Evolutionary conservation across 2,113 vertebrate species (phyloP), one percentile per base, ranked within the genome.

Genomic region (Phyllostomus discolor): DNA sequence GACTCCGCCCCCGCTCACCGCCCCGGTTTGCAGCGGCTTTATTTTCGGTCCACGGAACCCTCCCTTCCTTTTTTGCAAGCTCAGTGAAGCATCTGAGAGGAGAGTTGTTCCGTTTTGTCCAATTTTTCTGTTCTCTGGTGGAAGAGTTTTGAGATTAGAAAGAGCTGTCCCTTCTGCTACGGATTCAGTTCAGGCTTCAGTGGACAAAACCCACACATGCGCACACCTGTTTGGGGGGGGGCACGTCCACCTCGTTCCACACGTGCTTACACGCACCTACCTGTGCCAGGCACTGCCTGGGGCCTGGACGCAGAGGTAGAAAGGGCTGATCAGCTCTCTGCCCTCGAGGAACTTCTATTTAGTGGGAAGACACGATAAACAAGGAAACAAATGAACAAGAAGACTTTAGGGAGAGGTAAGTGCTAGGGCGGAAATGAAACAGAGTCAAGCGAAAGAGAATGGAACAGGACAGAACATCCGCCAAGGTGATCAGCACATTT

Each of bases 181-280:
- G 46, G 20, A 31, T 59, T 64, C 70, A 33, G 20, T 48, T 80
- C 54, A 17, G 2, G 28, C 20, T 4, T 62, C 79, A 2, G 16
- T 54, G 14, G 52, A 78, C 46, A 35, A 20, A 46, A 8, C 33
- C 43, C 59, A 48, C 10, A 7, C 1, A 0, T 16, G 2, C 0
- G 5, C 26, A 19, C 43, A 20, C 33, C 43, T 66, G 41, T n/a
- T 1, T 2, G 43, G 43, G 38, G 38, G 5, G 28, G 31, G 31
- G 41, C 78, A 52, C 17, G 11, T 19, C 50, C 20, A 0, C 46
- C 22, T 24, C 64, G 10, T 16, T 31, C 43, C 2, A 2, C 50
- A 7, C 1, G 0, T 14, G 66, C 17, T 14, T 0, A 14, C 35
- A 7, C 7, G 50, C 17, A 24, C 80, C 43, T 11, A 0, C 16